Evolutionary conservation across 2,113 vertebrate species (phyloP).

Genomic region (Electrona antarctica): DNA sequence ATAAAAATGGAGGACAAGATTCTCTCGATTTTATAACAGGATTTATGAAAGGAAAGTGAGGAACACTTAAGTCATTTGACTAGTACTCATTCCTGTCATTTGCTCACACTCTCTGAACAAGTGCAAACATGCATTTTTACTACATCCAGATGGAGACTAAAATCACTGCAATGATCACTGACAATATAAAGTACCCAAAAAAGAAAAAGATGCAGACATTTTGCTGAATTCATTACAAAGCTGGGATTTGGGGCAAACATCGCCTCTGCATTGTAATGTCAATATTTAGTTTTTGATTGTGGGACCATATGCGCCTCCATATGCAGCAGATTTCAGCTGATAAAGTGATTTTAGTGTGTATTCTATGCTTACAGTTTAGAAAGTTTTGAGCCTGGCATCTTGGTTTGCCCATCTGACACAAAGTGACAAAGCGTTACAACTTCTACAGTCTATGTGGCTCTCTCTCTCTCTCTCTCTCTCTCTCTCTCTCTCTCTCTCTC

Average conservation of each 20-base stretch:
- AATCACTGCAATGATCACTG: background rate
- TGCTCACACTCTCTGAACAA: background rate
- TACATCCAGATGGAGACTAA: conserved; percentile 2
- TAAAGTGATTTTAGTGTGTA: background rate
- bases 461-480: too few species aligned
- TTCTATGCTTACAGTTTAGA: background rate
- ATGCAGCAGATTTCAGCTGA: conserved; percentile 1
- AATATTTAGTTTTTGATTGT: conserved; percentile 9
- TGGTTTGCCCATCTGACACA: background rate
- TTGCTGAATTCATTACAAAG: background rate
- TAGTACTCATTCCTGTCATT: too few species aligned
- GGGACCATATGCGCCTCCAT: conserved; percentile 5
- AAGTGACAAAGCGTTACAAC: background rate
- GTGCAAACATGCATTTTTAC: background rate
- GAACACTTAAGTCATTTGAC: background rate
- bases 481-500: too few species aligned
- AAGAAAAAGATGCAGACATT: background rate
- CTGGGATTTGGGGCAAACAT: conserved; percentile 12
- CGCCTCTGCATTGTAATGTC: background rate
- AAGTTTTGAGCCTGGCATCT: background rate
- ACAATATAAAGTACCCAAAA: background rate
- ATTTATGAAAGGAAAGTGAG: background rate
- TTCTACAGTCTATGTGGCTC: too few species aligned
- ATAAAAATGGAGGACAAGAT: too few species aligned
- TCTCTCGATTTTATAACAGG: too few species aligned